Evolutionary conservation across 2,888 invertebrate genomes (phyloP).

Genomic region (Caenorhabditis macrosperma): DNA sequence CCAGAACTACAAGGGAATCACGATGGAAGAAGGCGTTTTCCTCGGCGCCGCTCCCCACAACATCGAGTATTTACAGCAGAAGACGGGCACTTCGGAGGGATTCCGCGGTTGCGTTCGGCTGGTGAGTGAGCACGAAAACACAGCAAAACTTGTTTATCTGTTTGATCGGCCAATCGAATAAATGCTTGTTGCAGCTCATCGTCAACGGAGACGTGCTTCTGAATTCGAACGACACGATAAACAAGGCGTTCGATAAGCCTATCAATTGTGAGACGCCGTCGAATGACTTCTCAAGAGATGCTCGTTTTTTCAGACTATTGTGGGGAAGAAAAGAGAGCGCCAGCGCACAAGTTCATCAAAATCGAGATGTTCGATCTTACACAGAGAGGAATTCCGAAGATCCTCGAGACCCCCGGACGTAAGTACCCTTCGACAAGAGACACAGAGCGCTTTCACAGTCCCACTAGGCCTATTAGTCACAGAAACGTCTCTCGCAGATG

Average conservation of each 20-base stretch:
- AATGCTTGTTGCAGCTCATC: slow-evolving; percentile 38
- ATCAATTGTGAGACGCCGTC: slow-evolving; percentile 44
- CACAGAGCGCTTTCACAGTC: too few species aligned
- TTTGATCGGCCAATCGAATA: background rate
- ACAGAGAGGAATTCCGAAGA: slow-evolving; percentile 48
- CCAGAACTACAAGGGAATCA: slow-evolving; percentile 71
- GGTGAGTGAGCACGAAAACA: slow-evolving; percentile 29
- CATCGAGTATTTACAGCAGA: slow-evolving; percentile 64
- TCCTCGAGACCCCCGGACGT: slow-evolving; percentile 43
- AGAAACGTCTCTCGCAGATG: too few species aligned
- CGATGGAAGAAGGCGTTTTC: slow-evolving; percentile 69
- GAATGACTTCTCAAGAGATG: background rate
- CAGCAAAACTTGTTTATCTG: slow-evolving; percentile 29
- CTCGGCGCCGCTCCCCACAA: slow-evolving; percentile 69
- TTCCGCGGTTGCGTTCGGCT: slow-evolving; percentile 65
- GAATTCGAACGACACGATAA: slow-evolving; percentile 54
- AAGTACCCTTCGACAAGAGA: slow-evolving; percentile 3
- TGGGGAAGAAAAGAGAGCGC: slow-evolving; percentile 30
- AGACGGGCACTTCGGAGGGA: slow-evolving; percentile 61
- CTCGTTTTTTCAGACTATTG: slow-evolving; percentile 53
- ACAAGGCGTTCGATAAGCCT: slow-evolving; percentile 57
- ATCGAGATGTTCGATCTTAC: slow-evolving; percentile 55
- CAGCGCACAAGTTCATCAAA: slow-evolving; percentile 24
- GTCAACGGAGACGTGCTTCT: slow-evolving; percentile 66
- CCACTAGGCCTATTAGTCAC: too few species aligned